Evolutionary conservation across 92 coral and sea anemone genomes (phyloP).

Genomic region (Anthopleura xanthogrammica): DNA sequence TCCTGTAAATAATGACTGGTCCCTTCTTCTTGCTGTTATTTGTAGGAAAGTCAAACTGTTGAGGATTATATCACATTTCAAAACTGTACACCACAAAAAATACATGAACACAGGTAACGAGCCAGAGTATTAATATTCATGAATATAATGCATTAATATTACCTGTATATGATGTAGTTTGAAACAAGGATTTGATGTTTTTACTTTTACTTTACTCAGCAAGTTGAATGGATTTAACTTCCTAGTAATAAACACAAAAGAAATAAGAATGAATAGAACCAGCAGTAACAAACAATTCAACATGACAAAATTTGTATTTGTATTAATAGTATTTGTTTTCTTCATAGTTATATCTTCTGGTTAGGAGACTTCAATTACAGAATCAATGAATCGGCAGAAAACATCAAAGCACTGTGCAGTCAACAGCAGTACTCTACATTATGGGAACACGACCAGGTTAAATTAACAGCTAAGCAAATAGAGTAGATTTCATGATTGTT

Average conservation of each 20-base stretch:
- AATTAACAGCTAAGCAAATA: too few species aligned
- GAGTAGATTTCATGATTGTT: too few species aligned
- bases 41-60: constrained; percentile 69
- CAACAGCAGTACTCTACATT: constrained; percentile 69
- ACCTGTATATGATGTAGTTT: too few species aligned
- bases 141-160: too few species aligned
- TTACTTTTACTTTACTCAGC: too few species aligned
- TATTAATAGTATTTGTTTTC: too few species aligned
- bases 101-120: constrained; percentile 64
- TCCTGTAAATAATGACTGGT: too few species aligned
- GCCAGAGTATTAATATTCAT: too few species aligned
- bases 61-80: constrained; percentile 55
- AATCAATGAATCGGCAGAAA: constrained; percentile 85
- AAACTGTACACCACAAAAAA: constrained; percentile 78
- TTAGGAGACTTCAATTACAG: constrained; percentile 97
- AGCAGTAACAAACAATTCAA: too few species aligned
- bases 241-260: background rate
- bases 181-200: too few species aligned
- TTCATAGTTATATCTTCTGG: constrained; percentile 75
- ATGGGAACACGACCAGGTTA: constrained; percentile 93
- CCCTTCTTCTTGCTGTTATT: background rate
- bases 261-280: background rate
- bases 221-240: too few species aligned
- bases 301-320: background rate
- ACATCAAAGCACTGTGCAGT: constrained; percentile 72